Evolutionary conservation across 2,888 invertebrate genomes (phyloP), one percentile per base, ranked within the genome.

Genomic region (Mesopsocus fuscifrons): DNA sequence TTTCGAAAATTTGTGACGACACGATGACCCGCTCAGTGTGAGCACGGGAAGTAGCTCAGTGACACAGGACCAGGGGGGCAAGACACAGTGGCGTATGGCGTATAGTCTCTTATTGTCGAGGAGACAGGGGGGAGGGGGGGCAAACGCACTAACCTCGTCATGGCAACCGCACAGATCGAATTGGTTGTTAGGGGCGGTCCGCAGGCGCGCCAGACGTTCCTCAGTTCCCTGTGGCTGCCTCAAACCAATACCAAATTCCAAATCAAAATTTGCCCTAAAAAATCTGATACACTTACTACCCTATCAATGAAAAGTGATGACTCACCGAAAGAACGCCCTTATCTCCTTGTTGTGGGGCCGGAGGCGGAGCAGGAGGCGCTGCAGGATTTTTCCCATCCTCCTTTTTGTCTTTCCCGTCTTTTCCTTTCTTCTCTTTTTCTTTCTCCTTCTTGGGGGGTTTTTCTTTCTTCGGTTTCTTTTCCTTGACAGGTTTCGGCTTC

Each of bases 401-500:
- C 52, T 75, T 71, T 44, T 66, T 62, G 31, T 65, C 66, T 55
- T 60, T 68, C 61, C 58, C 72, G 48, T 58, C 68, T 47, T 70
- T 69, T 52, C 70, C 68, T 34, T 59, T 55, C 42, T 60, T 57
- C 46, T 60, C 57, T 47, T 66, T 67, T 47, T 71, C 69, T 52
- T 72, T 71, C 54, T 62, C 60, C 44, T 55, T 51, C 43, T 48
- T 47, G 61, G 64, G 67, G 60, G 55, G 67, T 54, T 62, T 67
- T 51, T 60, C 71, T 63, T 67, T 65, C 59, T 66, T 68, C 64
- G 68, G 70, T 67, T 66, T 68, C 52, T 71, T 70, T 60, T 74
- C 70, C 54, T 68, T 75, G 61, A 77, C 77, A 49, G 73, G 71
- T 57, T 78, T 77, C 55, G 74, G 72, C 52, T 74, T 75, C 58